Percentiles rank a stretch among this genome's conserved stretches.
phyloP scores from a whole-genome alignment of 2,113 vertebrate genomes.

The Columba janthina region DNA sequence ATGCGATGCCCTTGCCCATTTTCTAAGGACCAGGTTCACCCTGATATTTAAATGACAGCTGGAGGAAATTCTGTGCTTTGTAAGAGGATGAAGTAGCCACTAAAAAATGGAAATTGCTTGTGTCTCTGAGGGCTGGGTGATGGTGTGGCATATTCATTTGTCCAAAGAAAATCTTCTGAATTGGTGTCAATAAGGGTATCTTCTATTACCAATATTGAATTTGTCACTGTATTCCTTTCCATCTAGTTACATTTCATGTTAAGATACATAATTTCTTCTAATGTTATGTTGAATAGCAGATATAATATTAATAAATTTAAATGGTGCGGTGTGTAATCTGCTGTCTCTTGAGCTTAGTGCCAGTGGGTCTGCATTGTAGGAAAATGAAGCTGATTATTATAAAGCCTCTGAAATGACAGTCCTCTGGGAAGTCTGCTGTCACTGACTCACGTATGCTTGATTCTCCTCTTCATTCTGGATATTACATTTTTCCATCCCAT shows the following conservation, averaged over 20 bases:
- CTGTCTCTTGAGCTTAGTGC: constrained; percentile 38
- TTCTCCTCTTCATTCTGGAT: not conserved
- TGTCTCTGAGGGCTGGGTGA: not conserved
- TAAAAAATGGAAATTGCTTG: not conserved
- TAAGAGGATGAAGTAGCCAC: not conserved
- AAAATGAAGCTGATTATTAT: not conserved
- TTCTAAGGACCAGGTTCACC: not conserved
- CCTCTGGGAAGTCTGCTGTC: not conserved
- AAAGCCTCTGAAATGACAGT: not conserved
- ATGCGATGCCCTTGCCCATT: not conserved
- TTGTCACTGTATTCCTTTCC: not conserved
- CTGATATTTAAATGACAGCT: not conserved
- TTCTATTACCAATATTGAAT: not conserved
- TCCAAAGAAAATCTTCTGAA: not conserved
- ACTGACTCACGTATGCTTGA: not conserved
- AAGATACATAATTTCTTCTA: not conserved
- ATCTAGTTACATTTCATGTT: not conserved
- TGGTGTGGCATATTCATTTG: not conserved
- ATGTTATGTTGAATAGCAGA: not conserved
- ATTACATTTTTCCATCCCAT: not conserved
- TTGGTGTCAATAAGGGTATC: not conserved
- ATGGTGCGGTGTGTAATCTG: not conserved
- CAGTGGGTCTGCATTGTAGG: not conserved
- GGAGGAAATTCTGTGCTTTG: not conserved
- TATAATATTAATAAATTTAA: not conserved